phyloP scores from a whole-genome alignment of 2,888 invertebrate genomes.

The Myathropa florea region DNA sequence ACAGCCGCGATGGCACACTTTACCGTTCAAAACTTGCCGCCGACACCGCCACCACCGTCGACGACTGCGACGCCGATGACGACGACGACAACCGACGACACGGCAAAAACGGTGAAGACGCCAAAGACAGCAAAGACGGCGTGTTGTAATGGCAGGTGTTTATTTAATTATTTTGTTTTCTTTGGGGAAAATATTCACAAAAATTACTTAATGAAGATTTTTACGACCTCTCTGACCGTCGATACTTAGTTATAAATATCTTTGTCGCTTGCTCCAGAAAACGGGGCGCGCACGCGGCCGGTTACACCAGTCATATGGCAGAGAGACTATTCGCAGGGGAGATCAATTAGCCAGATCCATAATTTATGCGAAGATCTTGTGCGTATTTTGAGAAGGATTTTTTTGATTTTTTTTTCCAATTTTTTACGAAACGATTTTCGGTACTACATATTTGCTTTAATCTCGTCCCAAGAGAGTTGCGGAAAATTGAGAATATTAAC shows the following conservation, averaged over 20 bases:
- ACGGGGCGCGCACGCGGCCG: slow-evolving; percentile 24
- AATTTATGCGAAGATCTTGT: slow-evolving; percentile 43
- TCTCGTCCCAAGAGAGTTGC: background rate
- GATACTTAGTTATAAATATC: slow-evolving; percentile 57
- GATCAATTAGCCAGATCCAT: slow-evolving; percentile 52
- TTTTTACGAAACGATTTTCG: background rate
- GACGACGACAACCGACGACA: background rate
- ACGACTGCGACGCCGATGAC: slow-evolving; percentile 4
- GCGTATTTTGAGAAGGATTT: slow-evolving; percentile 16
- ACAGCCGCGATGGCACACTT: slow-evolving; percentile 67
- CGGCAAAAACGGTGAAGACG: background rate
- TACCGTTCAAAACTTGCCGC: slow-evolving; percentile 47
- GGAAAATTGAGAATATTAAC: slow-evolving; percentile 3
- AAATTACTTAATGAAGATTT: slow-evolving; percentile 67
- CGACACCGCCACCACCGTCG: slow-evolving; percentile 1
- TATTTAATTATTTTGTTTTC: slow-evolving; percentile 69
- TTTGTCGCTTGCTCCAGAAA: slow-evolving; percentile 50
- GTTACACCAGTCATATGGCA: slow-evolving; percentile 42
- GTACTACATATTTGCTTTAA: background rate
- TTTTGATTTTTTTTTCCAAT: background rate
- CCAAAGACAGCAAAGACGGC: slow-evolving; percentile 1
- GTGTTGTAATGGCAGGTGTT: slow-evolving; percentile 68
- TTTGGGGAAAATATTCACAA: slow-evolving; percentile 56
- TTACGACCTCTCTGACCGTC: slow-evolving; percentile 56
- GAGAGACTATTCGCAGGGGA: slow-evolving; percentile 25